Percentiles rank a stretch among this genome's conserved stretches.
These are phyloP conservation scores for Camponotus vicinus DNA, from an alignment of 1,140 invertebrate species.

Conservation along the genomic window DNA sequence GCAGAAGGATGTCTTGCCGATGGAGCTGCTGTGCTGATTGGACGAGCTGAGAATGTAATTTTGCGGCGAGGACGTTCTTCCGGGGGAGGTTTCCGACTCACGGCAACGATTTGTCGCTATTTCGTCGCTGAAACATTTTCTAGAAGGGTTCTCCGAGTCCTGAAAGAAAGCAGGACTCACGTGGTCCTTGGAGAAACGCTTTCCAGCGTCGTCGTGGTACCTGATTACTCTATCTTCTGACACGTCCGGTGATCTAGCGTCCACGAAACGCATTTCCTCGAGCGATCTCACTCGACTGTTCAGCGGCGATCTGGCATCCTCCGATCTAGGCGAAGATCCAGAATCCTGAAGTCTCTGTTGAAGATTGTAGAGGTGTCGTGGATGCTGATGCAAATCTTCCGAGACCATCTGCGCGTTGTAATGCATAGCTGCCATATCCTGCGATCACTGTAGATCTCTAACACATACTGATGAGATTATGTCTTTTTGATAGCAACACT, in stretches of 20 bases:
- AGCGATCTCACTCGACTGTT: slow-evolving; percentile 55
- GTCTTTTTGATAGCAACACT: slow-evolving; percentile 14
- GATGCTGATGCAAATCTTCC: slow-evolving; percentile 78
- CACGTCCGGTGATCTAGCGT: slow-evolving; percentile 63
- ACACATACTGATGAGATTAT: slow-evolving; percentile 36
- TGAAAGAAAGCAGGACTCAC: slow-evolving; percentile 53
- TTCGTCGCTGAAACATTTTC: slow-evolving; percentile 67
- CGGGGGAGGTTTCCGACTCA: slow-evolving; percentile 57
- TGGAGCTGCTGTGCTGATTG: slow-evolving; percentile 58
- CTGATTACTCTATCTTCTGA: slow-evolving; percentile 66
- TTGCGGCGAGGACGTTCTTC: slow-evolving; percentile 62
- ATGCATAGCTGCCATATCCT: slow-evolving; percentile 80
- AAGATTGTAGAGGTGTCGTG: slow-evolving; percentile 74
- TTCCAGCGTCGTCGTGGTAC: slow-evolving; percentile 67
- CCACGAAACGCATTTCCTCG: slow-evolving; percentile 60
- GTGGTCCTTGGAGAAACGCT: slow-evolving; percentile 65
- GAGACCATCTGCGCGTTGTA: slow-evolving; percentile 79
- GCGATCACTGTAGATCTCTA: slow-evolving; percentile 31
- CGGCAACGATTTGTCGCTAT: slow-evolving; percentile 67
- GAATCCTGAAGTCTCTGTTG: slow-evolving; percentile 73
- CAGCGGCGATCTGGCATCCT: slow-evolving; percentile 69
- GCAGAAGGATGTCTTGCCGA: slow-evolving; percentile 88
- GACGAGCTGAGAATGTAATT: slow-evolving; percentile 62
- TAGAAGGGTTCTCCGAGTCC: slow-evolving; percentile 50
- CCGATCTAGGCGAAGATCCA: slow-evolving; percentile 76